These are phyloP conservation scores for Mystacides longicornis DNA, from an alignment of 2,888 invertebrate genomes.

Conservation along the genomic window DNA sequence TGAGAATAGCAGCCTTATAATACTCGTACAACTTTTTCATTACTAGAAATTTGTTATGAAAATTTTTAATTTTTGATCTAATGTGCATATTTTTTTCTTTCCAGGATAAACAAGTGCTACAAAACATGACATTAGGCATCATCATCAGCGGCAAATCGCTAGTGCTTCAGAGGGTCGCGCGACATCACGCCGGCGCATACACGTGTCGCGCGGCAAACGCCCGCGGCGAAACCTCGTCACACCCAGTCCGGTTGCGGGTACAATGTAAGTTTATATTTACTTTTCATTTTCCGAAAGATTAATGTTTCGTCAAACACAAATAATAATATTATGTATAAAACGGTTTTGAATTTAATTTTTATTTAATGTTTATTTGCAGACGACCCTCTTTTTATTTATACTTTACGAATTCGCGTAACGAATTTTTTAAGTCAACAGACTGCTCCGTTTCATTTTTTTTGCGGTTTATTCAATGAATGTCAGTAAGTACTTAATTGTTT, in stretches of 20 bases:
- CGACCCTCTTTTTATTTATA: neutral
- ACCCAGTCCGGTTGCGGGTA: constrained; percentile 68
- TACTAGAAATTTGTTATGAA: neutral
- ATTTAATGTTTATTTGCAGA: neutral
- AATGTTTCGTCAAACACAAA: neutral
- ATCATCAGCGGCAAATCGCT: constrained; percentile 84
- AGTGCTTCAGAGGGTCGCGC: constrained; percentile 76
- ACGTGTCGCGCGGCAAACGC: constrained; percentile 78
- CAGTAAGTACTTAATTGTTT: no score
- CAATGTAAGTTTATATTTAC: constrained; percentile 62
- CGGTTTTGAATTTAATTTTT: neutral
- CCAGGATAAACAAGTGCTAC: constrained; percentile 67
- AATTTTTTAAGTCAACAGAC: no score
- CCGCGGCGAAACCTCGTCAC: constrained; percentile 73
- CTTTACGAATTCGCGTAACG: no score
- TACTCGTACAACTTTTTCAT: no score
- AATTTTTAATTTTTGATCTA: neutral
- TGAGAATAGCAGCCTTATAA: no score
- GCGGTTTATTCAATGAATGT: no score
- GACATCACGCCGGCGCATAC: constrained; percentile 77
- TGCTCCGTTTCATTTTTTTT: no score
- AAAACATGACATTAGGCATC: constrained; percentile 76
- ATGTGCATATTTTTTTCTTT: constrained; percentile 29
- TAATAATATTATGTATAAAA: no score
- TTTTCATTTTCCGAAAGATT: neutral